Percentiles rank a stretch among this genome's conserved stretches.
Conservation (phyloP, 2,113 vertebrate species). For the Donacobius atricapilla region DNA sequence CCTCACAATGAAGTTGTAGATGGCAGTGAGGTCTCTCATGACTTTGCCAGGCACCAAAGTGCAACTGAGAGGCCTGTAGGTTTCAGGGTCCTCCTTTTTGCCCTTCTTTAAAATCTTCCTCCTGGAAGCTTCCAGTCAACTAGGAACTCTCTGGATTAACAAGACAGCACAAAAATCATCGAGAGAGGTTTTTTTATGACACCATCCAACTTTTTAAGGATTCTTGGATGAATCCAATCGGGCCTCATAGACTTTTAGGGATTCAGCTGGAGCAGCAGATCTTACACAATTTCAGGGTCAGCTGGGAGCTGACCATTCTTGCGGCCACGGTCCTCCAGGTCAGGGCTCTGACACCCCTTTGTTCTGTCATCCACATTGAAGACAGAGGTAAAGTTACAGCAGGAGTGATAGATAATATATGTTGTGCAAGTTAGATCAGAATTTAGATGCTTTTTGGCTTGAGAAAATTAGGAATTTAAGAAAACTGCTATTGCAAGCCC, state of each 20-base stretch:
- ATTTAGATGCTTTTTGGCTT: not conserved
- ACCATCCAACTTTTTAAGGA: not conserved
- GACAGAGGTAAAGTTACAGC: not conserved
- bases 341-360: not conserved
- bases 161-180: not conserved
- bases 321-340: not conserved
- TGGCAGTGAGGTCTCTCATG: not conserved
- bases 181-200: not conserved
- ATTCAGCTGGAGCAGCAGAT: not conserved
- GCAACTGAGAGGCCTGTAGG: not conserved
- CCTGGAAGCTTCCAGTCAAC: not conserved
- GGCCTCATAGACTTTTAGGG: not conserved
- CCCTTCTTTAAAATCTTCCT: not conserved
- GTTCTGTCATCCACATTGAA: not conserved
- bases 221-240: not conserved
- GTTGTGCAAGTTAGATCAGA: not conserved
- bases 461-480: not conserved
- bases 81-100: not conserved
- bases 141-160: not conserved
- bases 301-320: not conserved
- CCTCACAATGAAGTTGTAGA: not conserved
- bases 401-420: not conserved
- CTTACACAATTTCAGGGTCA: not conserved
- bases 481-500: not conserved
- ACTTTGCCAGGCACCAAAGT: not conserved